These are phyloP conservation scores for Probaryconus sp. DNA, from an alignment of 1,140 invertebrate species.

Conservation along the genomic window DNA sequence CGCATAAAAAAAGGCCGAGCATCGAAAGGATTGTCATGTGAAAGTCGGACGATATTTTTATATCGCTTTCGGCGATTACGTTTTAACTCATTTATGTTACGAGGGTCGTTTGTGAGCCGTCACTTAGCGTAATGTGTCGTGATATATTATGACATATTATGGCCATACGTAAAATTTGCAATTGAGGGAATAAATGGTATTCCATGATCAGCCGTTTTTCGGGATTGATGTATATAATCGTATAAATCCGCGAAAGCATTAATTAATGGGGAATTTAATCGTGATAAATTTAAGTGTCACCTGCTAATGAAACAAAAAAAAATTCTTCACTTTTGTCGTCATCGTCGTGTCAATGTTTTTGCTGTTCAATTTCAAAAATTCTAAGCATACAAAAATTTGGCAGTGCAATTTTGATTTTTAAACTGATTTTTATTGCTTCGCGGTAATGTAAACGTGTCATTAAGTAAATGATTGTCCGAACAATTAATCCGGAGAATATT, in stretches of 20 bases:
- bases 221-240: slow-evolving; percentile 23
- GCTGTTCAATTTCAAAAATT: too few relatives aligned
- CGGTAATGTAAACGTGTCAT: too few relatives aligned
- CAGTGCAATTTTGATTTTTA: too few relatives aligned
- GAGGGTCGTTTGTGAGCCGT: slow-evolving; percentile 38
- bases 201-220: slow-evolving; percentile 33
- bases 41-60: slow-evolving; percentile 15
- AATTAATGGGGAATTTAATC: slow-evolving; percentile 37
- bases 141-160: slow-evolving; percentile 46
- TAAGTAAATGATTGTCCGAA: too few relatives aligned
- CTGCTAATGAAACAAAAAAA: too few relatives aligned
- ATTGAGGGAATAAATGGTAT: slow-evolving; percentile 31
- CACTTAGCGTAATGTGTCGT: slow-evolving; percentile 39
- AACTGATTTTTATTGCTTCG: too few relatives aligned
- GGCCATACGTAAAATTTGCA: slow-evolving; percentile 33
- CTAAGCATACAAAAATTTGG: too few relatives aligned
- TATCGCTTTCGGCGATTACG: slow-evolving; percentile 5
- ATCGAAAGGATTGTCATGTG: slow-evolving; percentile 11
- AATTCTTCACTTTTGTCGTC: too few relatives aligned
- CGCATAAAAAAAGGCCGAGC: slow-evolving; percentile 18
- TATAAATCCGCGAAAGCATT: slow-evolving; percentile 10
- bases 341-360: too few relatives aligned
- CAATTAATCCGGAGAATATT: too few relatives aligned
- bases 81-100: slow-evolving; percentile 32
- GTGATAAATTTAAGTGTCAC: slow-evolving; percentile 13